Evolutionary conservation across 2,888 invertebrate species (phyloP).

Genomic region (Pollenia griseotomentosa): DNA sequence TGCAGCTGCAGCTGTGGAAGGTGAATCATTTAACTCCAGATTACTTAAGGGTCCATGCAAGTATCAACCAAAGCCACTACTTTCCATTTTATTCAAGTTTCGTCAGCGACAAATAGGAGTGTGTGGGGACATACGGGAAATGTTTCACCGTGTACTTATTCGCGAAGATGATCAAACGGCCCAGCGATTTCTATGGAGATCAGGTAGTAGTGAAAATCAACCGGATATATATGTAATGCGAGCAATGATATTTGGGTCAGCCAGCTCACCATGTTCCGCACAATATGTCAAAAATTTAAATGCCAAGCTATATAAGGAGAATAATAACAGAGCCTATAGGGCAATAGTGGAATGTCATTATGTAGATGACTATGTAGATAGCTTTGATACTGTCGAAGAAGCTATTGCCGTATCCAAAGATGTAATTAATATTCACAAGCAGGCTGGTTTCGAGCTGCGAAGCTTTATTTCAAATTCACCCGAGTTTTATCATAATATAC

Average conservation of each 20-base stretch:
- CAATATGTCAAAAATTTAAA: neutral
- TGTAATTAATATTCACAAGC: neutral
- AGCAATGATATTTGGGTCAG: conserved; percentile 18
- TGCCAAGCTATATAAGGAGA: neutral
- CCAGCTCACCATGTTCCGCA: neutral
- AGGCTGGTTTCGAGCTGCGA: neutral
- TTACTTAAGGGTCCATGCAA: neutral
- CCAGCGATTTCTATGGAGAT: neutral
- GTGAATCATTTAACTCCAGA: conserved; percentile 2
- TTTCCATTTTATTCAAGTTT: neutral
- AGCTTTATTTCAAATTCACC: neutral
- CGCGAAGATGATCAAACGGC: neutral
- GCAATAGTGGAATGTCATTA: neutral
- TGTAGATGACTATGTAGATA: neutral
- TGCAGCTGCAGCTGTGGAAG: neutral
- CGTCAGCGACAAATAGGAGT: neutral
- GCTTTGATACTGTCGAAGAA: neutral
- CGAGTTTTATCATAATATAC: neutral
- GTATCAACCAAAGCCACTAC: neutral
- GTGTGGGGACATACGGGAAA: neutral
- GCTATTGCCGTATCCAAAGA: neutral
- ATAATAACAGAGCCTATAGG: neutral
- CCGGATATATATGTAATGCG: neutral
- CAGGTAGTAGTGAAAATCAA: neutral
- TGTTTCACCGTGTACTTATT: neutral